Evolutionary conservation across 2,113 vertebrate species (phyloP).

Genomic region (Phrynocephalus versicolor): DNA sequence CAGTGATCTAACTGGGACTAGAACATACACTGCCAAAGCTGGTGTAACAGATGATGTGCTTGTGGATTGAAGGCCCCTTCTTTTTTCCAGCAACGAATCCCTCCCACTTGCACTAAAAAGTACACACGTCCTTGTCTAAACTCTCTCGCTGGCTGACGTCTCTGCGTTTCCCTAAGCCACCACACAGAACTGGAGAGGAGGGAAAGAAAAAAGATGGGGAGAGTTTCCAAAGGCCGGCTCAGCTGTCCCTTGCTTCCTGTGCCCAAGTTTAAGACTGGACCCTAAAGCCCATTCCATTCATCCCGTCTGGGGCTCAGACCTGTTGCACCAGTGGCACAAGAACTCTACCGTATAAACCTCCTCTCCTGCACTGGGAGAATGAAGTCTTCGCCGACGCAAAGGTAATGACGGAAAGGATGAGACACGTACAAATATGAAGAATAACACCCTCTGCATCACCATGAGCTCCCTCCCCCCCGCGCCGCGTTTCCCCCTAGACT

Average conservation of each 20-base stretch:
- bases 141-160: too few species aligned
- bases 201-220: not conserved
- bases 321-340: constrained; percentile 9
- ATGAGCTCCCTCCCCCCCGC: too few species aligned
- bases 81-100: not conserved
- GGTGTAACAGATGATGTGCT: not conserved
- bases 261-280: not conserved
- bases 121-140: not conserved
- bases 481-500: not conserved
- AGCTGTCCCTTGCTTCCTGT: not conserved
- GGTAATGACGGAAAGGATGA: not conserved
- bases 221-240: not conserved
- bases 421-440: not conserved
- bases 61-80: not conserved
- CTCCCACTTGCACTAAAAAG: not conserved
- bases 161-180: too few species aligned
- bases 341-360: not conserved
- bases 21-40: not conserved
- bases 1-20: not conserved
- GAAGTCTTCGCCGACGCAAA: too few species aligned
- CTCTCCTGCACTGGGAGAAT: too few species aligned
- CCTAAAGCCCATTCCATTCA: not conserved
- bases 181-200: not conserved
- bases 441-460: not conserved
- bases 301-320: not conserved